Conservation (phyloP, 2,888 invertebrate species). For the Pandemis corylana region DNA sequence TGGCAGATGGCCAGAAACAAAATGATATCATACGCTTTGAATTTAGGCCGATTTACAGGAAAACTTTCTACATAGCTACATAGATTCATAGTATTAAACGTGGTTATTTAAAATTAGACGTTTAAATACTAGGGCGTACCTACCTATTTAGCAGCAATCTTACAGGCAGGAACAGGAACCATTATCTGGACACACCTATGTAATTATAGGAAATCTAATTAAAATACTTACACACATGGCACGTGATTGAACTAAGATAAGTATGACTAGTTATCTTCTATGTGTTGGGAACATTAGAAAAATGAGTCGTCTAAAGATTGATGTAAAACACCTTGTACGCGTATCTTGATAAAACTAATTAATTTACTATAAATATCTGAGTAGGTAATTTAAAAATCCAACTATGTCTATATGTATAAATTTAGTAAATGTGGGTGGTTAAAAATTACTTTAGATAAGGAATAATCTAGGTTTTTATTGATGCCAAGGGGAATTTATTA, state of each 20-base stretch:
- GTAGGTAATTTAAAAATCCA: background rate
- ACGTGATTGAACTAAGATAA: background rate
- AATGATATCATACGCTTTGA: constrained; percentile 47
- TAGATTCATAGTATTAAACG: background rate
- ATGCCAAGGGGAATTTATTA: constrained; percentile 5
- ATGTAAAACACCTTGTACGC: background rate
- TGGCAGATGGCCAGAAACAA: constrained; percentile 58
- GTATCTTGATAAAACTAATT: background rate
- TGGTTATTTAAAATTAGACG: background rate
- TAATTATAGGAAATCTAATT: background rate
- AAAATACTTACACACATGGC: background rate
- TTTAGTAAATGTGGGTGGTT: background rate
- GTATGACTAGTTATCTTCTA: background rate
- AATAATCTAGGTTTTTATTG: constrained; percentile 6
- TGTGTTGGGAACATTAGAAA: background rate
- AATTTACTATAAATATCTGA: background rate
- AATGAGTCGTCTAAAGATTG: background rate
- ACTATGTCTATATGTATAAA: background rate
- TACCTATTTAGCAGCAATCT: background rate
- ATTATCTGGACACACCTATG: background rate
- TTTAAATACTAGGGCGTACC: background rate
- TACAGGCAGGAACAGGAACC: background rate
- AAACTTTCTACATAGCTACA: constrained; percentile 5
- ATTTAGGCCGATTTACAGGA: constrained; percentile 53
- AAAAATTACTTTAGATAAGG: background rate